Percentiles rank a stretch among this genome's conserved stretches.
Evolutionary conservation across 2,113 vertebrate species (phyloP).

Genomic region (Platycercus adscitus): DNA sequence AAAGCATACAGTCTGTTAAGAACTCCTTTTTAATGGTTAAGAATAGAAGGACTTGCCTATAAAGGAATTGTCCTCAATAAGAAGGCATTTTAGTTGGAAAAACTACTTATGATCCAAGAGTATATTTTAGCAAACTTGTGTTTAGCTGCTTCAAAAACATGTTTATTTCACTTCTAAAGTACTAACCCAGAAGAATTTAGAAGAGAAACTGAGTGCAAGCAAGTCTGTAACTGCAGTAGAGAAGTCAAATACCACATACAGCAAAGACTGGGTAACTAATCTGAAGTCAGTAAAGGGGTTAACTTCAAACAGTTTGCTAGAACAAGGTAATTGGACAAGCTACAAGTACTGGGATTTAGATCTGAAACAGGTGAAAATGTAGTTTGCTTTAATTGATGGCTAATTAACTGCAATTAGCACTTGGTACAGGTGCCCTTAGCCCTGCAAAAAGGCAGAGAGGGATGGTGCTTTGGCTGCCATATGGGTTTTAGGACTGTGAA

Average conservation of each 20-base stretch:
- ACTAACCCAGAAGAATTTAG: not conserved
- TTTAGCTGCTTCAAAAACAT: not conserved
- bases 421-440: not conserved
- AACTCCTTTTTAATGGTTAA: not conserved
- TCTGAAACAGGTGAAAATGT: constrained; percentile 59
- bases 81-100: not conserved
- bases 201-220: not conserved
- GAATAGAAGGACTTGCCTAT: not conserved
- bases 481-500: not conserved
- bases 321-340: constrained; percentile 7
- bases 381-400: constrained; percentile 40
- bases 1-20: not conserved
- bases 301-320: not conserved
- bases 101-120: not conserved
- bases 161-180: not conserved
- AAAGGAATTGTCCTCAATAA: not conserved
- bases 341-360: not conserved
- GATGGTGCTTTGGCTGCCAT: not conserved
- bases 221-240: not conserved
- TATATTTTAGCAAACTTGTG: not conserved
- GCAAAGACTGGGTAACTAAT: accelerated
- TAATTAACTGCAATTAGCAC: constrained; percentile 52
- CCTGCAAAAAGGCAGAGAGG: not conserved
- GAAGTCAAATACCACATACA: not conserved
- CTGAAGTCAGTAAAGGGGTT: not conserved